Evolutionary conservation across 1,140 invertebrate species (phyloP).

Genomic region (Neelides sp.): DNA sequence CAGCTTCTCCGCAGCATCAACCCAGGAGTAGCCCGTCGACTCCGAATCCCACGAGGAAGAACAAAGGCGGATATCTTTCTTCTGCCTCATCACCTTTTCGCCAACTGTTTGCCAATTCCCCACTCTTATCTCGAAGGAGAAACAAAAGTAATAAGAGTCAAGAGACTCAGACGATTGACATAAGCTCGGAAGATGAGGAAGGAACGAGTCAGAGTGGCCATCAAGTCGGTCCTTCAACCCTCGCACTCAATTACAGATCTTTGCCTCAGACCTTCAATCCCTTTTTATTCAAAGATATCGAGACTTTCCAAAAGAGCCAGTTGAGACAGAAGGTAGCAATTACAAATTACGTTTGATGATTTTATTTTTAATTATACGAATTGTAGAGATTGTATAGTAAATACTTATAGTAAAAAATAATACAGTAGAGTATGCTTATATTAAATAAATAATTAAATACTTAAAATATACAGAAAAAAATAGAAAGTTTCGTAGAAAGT

Average conservation of each 20-base stretch:
- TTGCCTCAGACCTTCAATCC: neutral
- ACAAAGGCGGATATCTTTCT: constrained; percentile 19
- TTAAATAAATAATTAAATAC: no score
- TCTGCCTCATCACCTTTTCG: constrained; percentile 27
- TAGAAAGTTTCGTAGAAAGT: no score
- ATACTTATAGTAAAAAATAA: no score
- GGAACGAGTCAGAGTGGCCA: no score
- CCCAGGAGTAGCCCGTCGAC: constrained; percentile 20
- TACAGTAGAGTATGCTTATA: no score
- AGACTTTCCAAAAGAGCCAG: constrained; percentile 89
- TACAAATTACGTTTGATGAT: neutral
- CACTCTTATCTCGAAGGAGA: constrained; percentile 19
- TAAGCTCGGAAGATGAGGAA: neutral
- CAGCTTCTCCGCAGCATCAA: constrained; percentile 25
- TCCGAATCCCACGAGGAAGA: constrained; percentile 14
- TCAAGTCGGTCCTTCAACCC: neutral
- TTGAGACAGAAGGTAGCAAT: constrained; percentile 71
- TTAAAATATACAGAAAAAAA: no score
- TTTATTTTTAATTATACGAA: no score
- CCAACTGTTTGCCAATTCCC: constrained; percentile 29
- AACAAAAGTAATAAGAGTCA: constrained; percentile 13
- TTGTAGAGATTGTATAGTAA: no score
- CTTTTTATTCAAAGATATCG: constrained; percentile 72
- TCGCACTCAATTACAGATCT: neutral
- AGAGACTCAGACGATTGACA: neutral